These are phyloP conservation scores for Cichlasoma orientale DNA, from an alignment of 2,797 vertebrate species.

Conservation along the genomic window DNA sequence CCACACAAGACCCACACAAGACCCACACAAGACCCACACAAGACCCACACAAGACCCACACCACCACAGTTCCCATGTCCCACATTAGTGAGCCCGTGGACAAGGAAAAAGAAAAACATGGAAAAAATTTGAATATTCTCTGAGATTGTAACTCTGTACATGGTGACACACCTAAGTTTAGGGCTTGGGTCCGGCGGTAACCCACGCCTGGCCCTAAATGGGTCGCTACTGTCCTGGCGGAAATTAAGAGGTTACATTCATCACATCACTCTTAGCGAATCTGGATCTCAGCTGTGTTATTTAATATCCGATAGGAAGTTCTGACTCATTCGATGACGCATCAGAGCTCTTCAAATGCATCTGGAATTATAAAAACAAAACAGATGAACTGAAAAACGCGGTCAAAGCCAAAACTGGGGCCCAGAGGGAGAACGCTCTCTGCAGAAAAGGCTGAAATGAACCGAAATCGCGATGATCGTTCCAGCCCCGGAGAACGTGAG, in stretches of 20 bases:
- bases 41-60: background rate
- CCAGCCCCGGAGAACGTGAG: background rate
- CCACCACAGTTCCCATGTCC: background rate
- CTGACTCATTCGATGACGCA: background rate
- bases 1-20: background rate
- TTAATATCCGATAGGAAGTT: background rate
- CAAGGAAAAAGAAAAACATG: background rate
- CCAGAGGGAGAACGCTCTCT: background rate
- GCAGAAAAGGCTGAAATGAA: background rate
- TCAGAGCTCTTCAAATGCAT: background rate
- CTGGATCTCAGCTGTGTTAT: conserved; percentile 16
- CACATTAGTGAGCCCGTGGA: background rate
- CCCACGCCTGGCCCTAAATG: background rate
- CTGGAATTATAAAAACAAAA: background rate
- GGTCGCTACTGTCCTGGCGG: background rate
- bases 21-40: too few species aligned
- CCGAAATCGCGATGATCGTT: background rate
- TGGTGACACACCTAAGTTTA: background rate
- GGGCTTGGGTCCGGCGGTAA: background rate
- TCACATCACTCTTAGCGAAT: background rate
- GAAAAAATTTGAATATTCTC: background rate
- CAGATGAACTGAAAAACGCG: background rate
- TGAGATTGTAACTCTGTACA: background rate
- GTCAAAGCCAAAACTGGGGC: background rate
- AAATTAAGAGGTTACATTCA: background rate